Base-by-base conservation (phyloP, 2,888 invertebrate species). In the Drosophila siamana region DNA sequence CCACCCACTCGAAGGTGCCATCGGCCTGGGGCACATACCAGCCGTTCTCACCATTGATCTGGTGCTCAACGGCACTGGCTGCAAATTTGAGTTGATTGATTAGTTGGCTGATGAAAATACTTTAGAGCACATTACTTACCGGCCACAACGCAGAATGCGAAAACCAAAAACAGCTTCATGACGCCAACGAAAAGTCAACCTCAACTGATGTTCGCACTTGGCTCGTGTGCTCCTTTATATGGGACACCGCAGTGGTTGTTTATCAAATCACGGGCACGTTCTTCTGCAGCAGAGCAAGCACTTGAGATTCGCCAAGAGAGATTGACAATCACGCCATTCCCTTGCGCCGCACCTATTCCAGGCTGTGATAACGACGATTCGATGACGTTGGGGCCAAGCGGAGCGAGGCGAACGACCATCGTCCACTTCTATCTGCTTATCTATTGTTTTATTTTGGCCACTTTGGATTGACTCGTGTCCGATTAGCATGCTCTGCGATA, bases 111-210 rank as follows among this genome's bases (percentile, higher is more conserved):
- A 2, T n/a, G 33, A 82, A 26, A 8, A 94, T 93, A 1, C 2
- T 2, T 93, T 92, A 69, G 93, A 93, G 24, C 93, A 92, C n/a
- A n/a, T n/a, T n/a, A 16, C 93, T 93, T 48, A 94, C 94, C 82
- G 92, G 86, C 61, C 91, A 92, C 0, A 93, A 93, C 76, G 93
- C 41, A 94, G 93, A 68, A 93, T 93, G 2, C 94, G 94, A 47
- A 93, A 93, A 6, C 94, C 94, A 85, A 94, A 94, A 6, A 94
- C 94, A 3, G 94, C 94, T 57, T 94, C 91, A 74, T 94, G 93
- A 0, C 94, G 59, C 52, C 50, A 48, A 65, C 44, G 15, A 38
- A 54, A 62, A 54, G 62, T 60, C 54, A 74, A 76, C 48, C 55
- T 63, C 56, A 56, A 82, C 88, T 83, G 71, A 65, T 60, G 52